Evolutionary conservation across 1,140 invertebrate species (phyloP).

Genomic region (Leucophenga varia): DNA sequence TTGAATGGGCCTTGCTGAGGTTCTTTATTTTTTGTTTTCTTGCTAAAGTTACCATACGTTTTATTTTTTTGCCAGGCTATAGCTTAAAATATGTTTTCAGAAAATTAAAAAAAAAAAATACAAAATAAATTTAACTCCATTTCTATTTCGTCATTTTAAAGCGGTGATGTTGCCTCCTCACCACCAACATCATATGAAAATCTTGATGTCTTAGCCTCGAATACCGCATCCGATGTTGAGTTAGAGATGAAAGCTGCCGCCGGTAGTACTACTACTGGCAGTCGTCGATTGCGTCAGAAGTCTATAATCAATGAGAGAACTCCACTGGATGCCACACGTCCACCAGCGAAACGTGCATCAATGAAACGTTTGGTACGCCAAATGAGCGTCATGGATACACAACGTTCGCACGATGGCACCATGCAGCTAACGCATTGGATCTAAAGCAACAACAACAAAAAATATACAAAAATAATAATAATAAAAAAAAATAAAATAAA

Average conservation of each 20-base stretch:
- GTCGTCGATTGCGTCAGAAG: slow-evolving; percentile 16
- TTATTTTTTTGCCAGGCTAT: no score
- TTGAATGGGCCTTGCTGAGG: no score
- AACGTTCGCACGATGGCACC: slow-evolving; percentile 71
- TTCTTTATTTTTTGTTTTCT: no score
- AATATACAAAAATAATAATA: no score
- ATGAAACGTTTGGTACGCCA: slow-evolving; percentile 71
- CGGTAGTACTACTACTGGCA: slow-evolving; percentile 3
- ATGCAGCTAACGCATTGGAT: slow-evolving; percentile 85
- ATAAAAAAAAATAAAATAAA: not conserved
- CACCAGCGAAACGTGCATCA: slow-evolving; percentile 57
- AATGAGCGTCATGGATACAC: slow-evolving; percentile 76
- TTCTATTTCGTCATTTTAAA: no score
- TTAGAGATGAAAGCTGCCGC: slow-evolving; percentile 28
- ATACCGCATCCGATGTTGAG: slow-evolving; percentile 37
- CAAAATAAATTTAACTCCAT: no score
- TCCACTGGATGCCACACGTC: slow-evolving; percentile 49
- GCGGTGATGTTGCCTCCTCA: slow-evolving; percentile 30
- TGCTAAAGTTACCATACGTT: no score
- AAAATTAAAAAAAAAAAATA: no score
- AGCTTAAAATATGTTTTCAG: no score
- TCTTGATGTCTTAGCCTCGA: slow-evolving; percentile 62
- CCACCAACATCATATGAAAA: slow-evolving; percentile 63
- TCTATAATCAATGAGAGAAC: slow-evolving; percentile 48
- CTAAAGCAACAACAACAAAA: no score